Conservation (phyloP, 2,113 vertebrate species). For the Peromyscus leucopus region DNA sequence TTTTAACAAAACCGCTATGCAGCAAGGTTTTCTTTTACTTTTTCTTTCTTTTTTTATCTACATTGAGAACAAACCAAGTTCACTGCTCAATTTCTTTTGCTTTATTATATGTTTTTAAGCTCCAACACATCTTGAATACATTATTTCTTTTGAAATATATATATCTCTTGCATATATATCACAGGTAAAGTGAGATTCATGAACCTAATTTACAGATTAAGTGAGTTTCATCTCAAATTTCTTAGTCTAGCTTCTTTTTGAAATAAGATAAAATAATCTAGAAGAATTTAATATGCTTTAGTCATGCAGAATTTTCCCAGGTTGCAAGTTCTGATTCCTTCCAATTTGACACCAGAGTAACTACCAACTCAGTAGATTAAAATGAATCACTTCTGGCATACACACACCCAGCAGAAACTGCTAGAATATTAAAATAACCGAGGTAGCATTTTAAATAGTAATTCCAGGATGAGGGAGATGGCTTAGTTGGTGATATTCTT, state of each 20-base stretch:
- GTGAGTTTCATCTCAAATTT: constrained; percentile 65
- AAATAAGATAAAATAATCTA: constrained; percentile 67
- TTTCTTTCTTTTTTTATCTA: neutral
- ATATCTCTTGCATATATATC: neutral
- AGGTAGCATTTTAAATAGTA: neutral
- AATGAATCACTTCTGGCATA: constrained; percentile 4
- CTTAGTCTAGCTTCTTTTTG: constrained; percentile 29
- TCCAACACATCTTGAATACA: neutral
- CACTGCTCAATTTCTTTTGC: constrained; percentile 21
- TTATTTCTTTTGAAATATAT: constrained; percentile 44
- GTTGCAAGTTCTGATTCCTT: constrained; percentile 38
- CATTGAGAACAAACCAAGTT: constrained; percentile 48
- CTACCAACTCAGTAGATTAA: constrained; percentile 33
- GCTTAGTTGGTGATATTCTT: neutral
- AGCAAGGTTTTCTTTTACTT: neutral
- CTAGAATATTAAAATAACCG: constrained; percentile 41
- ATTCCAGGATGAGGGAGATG: neutral
- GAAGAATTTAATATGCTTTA: constrained; percentile 55
- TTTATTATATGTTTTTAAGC: neutral
- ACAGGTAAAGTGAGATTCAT: constrained; percentile 60
- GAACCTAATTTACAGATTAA: constrained; percentile 56
- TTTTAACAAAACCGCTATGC: constrained; percentile 29
- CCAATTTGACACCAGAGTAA: constrained; percentile 52
- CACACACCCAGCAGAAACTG: neutral
- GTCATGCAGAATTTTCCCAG: constrained; percentile 36